Percentiles rank a stretch among this genome's conserved stretches.
Conservation (phyloP, 53 echinoderm and acorn worm species). For the Crossaster papposus region DNA sequence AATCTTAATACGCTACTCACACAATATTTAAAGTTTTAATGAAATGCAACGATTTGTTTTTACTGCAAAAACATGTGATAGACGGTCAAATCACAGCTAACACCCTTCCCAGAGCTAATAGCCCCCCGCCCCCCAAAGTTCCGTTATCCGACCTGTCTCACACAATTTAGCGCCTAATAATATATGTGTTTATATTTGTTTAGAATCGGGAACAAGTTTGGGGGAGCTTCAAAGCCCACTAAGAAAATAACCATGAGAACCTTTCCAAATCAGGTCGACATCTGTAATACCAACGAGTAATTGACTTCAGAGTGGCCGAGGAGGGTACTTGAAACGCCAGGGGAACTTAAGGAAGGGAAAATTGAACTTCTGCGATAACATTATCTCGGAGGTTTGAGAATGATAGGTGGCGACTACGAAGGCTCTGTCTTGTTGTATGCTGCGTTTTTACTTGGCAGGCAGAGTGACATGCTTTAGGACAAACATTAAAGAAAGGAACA, state of each 20-base stretch:
- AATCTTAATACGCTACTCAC: no score
- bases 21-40: no score
- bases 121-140: no score
- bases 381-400: not conserved
- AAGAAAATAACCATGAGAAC: constrained; percentile 53
- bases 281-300: not conserved
- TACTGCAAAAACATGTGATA: not conserved
- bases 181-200: constrained; percentile 55
- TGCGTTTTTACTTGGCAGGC: not conserved
- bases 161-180: constrained; percentile 51
- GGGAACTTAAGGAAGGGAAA: no score
- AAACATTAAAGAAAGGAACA: no score
- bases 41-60: no score
- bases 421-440: not conserved
- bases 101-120: not conserved
- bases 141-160: constrained; percentile 20
- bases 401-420: not conserved
- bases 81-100: constrained; percentile 3
- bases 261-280: not conserved
- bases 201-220: constrained; percentile 13
- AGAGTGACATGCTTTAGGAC: constrained; percentile 19
- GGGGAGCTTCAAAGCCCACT: constrained; percentile 3
- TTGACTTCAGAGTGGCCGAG: not conserved
- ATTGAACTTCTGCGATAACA: constrained; percentile 17
- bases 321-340: constrained; percentile 9